Evolutionary conservation across 1,140 invertebrate species (phyloP).

Genomic region (Drosophila ambigua): DNA sequence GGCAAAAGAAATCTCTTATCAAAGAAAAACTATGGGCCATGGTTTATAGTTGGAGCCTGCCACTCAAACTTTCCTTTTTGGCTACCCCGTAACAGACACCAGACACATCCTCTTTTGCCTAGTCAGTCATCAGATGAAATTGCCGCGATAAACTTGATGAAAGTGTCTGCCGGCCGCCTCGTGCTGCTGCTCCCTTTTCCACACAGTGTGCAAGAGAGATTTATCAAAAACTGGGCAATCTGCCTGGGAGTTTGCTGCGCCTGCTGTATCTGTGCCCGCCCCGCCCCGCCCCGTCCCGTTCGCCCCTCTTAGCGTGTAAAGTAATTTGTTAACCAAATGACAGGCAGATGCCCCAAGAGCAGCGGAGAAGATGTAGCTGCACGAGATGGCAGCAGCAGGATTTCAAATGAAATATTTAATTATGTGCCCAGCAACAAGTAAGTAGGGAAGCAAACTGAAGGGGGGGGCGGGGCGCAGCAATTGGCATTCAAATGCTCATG

Average conservation of each 20-base stretch:
- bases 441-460: not conserved
- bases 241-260: conserved; percentile 47
- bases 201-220: conserved; percentile 32
- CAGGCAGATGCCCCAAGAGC: conserved; percentile 18
- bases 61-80: conserved; percentile 46
- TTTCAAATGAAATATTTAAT: conserved; percentile 62
- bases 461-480: not conserved
- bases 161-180: conserved; percentile 60
- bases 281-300: too few species aligned
- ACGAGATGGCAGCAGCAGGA: conserved; percentile 11
- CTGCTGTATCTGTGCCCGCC: conserved; percentile 13
- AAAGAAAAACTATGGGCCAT: conserved; percentile 44
- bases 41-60: conserved; percentile 47
- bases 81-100: conserved; percentile 1
- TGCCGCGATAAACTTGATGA: conserved; percentile 77
- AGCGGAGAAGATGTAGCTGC: not conserved
- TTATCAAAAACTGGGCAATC: conserved; percentile 73
- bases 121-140: conserved; percentile 69
- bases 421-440: conserved; percentile 56
- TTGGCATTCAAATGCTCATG: conserved; percentile 34
- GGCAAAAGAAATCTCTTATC: conserved; percentile 37
- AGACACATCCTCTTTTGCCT: conserved; percentile 15
- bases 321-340: conserved; percentile 71
- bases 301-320: conserved; percentile 27
- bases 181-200: conserved; percentile 14